These are phyloP conservation scores for Turdus rufiventris DNA, from an alignment of 2,113 vertebrate species.

Conservation along the genomic window DNA sequence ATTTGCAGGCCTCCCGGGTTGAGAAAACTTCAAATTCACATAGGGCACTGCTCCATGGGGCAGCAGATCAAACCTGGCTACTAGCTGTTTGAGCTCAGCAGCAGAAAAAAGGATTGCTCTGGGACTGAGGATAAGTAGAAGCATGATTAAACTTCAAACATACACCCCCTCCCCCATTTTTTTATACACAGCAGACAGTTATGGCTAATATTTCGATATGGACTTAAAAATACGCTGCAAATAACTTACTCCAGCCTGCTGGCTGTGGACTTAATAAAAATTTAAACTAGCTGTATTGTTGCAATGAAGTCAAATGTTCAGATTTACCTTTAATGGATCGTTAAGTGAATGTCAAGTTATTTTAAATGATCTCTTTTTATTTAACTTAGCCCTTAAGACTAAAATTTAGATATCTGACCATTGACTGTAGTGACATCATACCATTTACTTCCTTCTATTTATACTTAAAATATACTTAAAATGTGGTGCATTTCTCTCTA, in stretches of 20 bases:
- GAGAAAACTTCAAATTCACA: slow-evolving; percentile 78
- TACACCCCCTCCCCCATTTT: neutral
- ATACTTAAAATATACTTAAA: neutral
- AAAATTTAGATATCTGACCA: neutral
- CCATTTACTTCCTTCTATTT: neutral
- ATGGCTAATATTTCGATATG: slow-evolving; percentile 67
- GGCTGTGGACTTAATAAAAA: neutral
- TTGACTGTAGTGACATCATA: neutral
- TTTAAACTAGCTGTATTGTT: neutral
- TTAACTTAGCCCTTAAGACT: neutral
- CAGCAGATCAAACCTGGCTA: slow-evolving; percentile 88
- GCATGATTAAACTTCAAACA: slow-evolving; percentile 84
- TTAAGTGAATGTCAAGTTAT: slow-evolving; percentile 6
- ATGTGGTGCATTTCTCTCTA: neutral
- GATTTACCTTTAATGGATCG: slow-evolving; percentile 17
- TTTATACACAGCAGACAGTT: slow-evolving; percentile 68
- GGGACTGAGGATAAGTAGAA: slow-evolving; percentile 77
- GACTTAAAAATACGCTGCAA: slow-evolving; percentile 68
- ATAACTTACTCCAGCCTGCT: slow-evolving; percentile 53
- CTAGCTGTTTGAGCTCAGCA: slow-evolving; percentile 82
- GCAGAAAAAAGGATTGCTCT: slow-evolving; percentile 86
- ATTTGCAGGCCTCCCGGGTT: slow-evolving; percentile 74
- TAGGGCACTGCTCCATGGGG: slow-evolving; percentile 81
- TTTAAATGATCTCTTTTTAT: slow-evolving; percentile 3
- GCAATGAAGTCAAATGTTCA: neutral